These are phyloP conservation scores for Tribolium madens DNA, from an alignment of 1,140 invertebrate species.

Conservation along the genomic window DNA sequence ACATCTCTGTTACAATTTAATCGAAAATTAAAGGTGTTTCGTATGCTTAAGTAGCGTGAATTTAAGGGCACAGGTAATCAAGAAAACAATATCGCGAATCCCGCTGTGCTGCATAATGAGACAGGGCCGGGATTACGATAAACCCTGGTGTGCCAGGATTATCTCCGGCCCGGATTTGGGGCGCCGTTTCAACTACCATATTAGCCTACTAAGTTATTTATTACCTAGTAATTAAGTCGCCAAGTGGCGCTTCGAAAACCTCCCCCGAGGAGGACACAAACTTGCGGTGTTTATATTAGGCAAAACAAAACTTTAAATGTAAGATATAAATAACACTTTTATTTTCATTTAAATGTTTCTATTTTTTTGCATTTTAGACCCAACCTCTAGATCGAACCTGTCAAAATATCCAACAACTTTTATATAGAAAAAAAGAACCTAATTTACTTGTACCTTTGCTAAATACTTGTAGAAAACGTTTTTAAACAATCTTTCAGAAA, in stretches of 20 bases:
- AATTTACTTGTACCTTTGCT: too few species aligned
- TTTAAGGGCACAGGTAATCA: conserved; percentile 59
- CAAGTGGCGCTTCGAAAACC: conserved; percentile 45
- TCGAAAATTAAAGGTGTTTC: conserved; percentile 23
- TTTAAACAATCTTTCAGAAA: too few species aligned
- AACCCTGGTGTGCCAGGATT: conserved; percentile 55
- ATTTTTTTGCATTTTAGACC: too few species aligned
- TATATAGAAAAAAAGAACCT: too few species aligned
- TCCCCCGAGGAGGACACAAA: too few species aligned
- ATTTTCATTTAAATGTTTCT: too few species aligned
- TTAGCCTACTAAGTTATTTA: conserved; percentile 58
- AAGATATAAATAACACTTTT: too few species aligned
- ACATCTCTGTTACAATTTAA: conserved; percentile 17
- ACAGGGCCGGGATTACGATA: conserved; percentile 50
- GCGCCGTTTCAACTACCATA: conserved; percentile 53
- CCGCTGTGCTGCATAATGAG: conserved; percentile 61
- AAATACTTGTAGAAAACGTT: too few species aligned
- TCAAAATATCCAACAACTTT: too few species aligned
- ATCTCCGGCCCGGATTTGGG: conserved; percentile 53
- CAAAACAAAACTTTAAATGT: too few species aligned
- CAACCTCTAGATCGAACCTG: too few species aligned
- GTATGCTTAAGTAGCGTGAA: conserved; percentile 13
- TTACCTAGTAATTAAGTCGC: conserved; percentile 57
- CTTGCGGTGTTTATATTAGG: too few species aligned
- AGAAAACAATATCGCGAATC: conserved; percentile 63